These are phyloP conservation scores for Pristionchus entomophagus DNA, from an alignment of 2,888 invertebrate genomes.

Conservation along the genomic window DNA sequence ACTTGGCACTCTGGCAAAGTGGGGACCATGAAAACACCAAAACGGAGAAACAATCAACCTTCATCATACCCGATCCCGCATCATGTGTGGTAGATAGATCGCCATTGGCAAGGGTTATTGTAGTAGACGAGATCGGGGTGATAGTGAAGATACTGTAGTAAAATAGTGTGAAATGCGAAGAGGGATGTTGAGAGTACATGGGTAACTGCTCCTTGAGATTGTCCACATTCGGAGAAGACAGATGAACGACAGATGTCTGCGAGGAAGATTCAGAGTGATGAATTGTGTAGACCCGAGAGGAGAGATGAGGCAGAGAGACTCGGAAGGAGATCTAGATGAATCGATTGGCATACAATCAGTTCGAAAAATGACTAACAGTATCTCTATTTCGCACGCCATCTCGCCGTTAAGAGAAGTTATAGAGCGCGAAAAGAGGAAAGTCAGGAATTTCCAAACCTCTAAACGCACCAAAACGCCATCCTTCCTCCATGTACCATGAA, in stretches of 20 bases:
- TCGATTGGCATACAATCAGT: too few species aligned
- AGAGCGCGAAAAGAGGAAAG: too few species aligned
- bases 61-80: background rate
- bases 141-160: slow-evolving; percentile 18
- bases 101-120: background rate
- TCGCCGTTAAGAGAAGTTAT: too few species aligned
- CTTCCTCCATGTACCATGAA: slow-evolving; percentile 44
- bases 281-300: slow-evolving; percentile 49
- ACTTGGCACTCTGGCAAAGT: background rate
- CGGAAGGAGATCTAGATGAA: slow-evolving; percentile 54
- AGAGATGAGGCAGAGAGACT: slow-evolving; percentile 54
- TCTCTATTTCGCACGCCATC: too few species aligned
- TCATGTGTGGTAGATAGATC: slow-evolving; percentile 1
- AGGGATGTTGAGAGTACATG: background rate
- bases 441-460: slow-evolving; percentile 31
- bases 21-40: background rate
- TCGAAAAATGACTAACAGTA: too few species aligned
- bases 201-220: background rate
- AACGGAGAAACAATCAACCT: too few species aligned
- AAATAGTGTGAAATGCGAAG: background rate
- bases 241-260: slow-evolving; percentile 50
- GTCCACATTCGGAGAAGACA: background rate
- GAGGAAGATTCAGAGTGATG: slow-evolving; percentile 48
- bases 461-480: slow-evolving; percentile 31
- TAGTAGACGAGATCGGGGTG: background rate